Evolutionary conservation across 2,113 vertebrate genomes (phyloP).

Genomic region (Narcine bancroftii): DNA sequence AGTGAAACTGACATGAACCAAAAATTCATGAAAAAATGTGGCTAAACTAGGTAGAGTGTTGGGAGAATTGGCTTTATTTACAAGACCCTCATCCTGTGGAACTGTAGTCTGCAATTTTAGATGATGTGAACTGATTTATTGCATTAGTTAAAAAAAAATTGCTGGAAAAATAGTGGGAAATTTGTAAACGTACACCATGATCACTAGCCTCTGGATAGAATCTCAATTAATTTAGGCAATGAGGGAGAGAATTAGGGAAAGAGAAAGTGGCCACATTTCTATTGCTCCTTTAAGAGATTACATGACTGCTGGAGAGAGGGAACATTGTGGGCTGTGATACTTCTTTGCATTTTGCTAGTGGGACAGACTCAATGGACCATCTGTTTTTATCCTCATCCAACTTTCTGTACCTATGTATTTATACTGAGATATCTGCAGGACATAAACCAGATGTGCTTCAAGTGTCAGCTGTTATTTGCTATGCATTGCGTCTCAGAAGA

Average conservation of each 20-base stretch:
- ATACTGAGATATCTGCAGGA: not conserved
- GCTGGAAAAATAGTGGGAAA: not conserved
- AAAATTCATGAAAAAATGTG: too few species aligned
- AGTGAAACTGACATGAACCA: too few species aligned
- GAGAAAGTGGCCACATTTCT: not conserved
- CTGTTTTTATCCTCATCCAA: not conserved
- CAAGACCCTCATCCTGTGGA: not conserved
- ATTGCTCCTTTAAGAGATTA: not conserved
- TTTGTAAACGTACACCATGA: not conserved
- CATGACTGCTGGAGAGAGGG: not conserved
- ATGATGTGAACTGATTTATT: not conserved
- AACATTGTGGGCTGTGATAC: not conserved
- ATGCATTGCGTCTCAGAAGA: not conserved
- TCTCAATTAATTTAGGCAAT: not conserved
- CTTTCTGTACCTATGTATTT: not conserved
- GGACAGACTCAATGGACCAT: not conserved
- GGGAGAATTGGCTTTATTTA: not conserved
- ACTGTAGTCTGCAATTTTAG: not conserved
- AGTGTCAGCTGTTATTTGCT: not conserved
- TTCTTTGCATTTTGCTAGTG: not conserved
- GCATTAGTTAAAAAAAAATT: not conserved
- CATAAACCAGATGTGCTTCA: not conserved
- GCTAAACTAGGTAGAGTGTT: not conserved
- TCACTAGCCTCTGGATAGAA: not conserved
- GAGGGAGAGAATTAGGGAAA: not conserved